phyloP scores from a whole-genome alignment of 1,140 invertebrate species.

The Aphaenogaster floridana region DNA sequence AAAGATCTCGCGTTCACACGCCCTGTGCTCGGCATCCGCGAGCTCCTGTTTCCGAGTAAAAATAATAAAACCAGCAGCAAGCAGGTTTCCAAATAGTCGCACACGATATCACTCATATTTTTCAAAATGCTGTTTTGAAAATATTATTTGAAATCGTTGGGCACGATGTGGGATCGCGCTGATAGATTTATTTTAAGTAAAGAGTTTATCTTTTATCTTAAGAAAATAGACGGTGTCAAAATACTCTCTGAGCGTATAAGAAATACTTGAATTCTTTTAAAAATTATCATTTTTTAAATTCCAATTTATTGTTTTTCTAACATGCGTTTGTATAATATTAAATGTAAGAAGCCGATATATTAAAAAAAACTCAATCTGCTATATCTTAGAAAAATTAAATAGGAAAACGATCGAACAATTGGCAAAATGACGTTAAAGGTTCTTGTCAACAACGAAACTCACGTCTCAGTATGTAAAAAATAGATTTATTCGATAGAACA shows the following conservation, averaged over 20 bases:
- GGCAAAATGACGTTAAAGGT: neutral
- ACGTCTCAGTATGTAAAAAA: slow-evolving; percentile 7
- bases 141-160: slow-evolving; percentile 6
- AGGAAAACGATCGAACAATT: neutral
- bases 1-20: neutral
- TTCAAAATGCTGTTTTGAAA: slow-evolving; percentile 29
- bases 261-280: neutral
- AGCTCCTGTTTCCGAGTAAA: slow-evolving; percentile 20
- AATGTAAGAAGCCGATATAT: neutral
- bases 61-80: slow-evolving; percentile 33
- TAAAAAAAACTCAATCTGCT: neutral
- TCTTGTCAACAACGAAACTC: neutral
- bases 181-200: neutral
- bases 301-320: neutral
- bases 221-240: neutral
- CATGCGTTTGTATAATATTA: neutral
- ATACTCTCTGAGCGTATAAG: neutral
- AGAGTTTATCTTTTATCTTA: neutral
- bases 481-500: neutral
- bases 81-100: slow-evolving; percentile 16
- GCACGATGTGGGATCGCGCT: neutral
- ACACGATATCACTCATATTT: neutral
- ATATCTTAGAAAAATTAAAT: neutral
- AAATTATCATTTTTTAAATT: neutral
- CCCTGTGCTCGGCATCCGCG: neutral